These are phyloP conservation scores for Podilymbus podiceps DNA, from an alignment of 2,113 vertebrate genomes.

Conservation along the genomic window DNA sequence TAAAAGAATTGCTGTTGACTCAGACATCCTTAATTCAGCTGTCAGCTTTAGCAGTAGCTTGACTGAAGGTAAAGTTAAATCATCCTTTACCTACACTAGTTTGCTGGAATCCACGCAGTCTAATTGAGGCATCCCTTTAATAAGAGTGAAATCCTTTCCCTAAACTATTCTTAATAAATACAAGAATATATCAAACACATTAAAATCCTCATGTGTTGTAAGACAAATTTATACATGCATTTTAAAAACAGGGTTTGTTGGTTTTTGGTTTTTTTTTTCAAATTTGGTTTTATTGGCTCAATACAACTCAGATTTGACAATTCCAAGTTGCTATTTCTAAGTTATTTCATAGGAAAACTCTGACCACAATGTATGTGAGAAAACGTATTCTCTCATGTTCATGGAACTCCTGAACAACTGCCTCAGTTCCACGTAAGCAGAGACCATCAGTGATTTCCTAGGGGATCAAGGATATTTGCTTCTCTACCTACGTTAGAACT, in stretches of 20 bases:
- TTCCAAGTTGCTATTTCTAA: not conserved
- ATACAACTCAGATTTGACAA: not conserved
- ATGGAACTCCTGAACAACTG: not conserved
- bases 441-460: not conserved
- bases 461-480: not conserved
- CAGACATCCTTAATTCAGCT: slow-evolving; percentile 9
- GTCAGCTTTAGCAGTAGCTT: not conserved
- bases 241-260: not conserved
- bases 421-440: not conserved
- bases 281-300: not conserved
- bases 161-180: not conserved
- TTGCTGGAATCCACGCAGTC: not conserved
- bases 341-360: not conserved
- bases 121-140: not conserved
- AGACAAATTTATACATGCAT: not conserved
- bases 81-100: not conserved
- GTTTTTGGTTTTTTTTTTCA: not conserved
- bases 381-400: not conserved
- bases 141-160: not conserved
- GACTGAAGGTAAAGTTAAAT: not conserved
- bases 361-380: not conserved
- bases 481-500: not conserved
- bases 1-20: slow-evolving; percentile 24
- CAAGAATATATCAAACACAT: not conserved
- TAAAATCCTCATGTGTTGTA: not conserved